These are phyloP conservation scores for Thymelicus lineola DNA, from an alignment of 2,888 invertebrate genomes.

Conservation along the genomic window DNA sequence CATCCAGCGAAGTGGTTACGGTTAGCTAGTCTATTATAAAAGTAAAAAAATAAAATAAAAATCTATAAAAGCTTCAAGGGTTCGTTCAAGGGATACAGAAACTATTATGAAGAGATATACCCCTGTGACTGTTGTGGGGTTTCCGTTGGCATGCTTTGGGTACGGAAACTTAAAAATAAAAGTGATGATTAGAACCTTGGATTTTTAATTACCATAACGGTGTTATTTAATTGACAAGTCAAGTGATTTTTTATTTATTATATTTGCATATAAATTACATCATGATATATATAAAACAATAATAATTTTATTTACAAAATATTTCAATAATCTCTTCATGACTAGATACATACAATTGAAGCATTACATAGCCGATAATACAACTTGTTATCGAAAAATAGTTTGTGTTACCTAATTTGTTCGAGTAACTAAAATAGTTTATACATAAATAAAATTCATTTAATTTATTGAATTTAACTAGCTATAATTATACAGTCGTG, in stretches of 20 bases:
- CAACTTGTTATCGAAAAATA: constrained; percentile 14
- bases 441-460: constrained; percentile 15
- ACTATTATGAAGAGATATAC: too few relatives aligned
- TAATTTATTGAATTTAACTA: not conserved
- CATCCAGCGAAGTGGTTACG: too few relatives aligned
- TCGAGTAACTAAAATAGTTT: not conserved
- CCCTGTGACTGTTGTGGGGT: too few relatives aligned
- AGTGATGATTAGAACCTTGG: not conserved
- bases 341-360: constrained; percentile 66
- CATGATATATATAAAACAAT: constrained; percentile 63
- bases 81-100: too few relatives aligned
- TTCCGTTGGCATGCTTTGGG: too few relatives aligned
- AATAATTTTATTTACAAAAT: constrained; percentile 81
- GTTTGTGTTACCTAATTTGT: constrained; percentile 26
- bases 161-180: too few relatives aligned
- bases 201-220: not conserved
- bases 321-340: constrained; percentile 73
- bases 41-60: too few relatives aligned
- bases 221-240: constrained; percentile 35
- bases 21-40: too few relatives aligned
- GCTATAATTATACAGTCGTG: constrained; percentile 42
- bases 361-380: constrained; percentile 61
- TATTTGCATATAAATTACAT: constrained; percentile 71
- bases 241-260: constrained; percentile 67
- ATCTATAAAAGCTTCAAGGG: too few relatives aligned